These are phyloP conservation scores for Morone chrysops DNA, from an alignment of 2,113 vertebrate genomes.

Conservation along the genomic window DNA sequence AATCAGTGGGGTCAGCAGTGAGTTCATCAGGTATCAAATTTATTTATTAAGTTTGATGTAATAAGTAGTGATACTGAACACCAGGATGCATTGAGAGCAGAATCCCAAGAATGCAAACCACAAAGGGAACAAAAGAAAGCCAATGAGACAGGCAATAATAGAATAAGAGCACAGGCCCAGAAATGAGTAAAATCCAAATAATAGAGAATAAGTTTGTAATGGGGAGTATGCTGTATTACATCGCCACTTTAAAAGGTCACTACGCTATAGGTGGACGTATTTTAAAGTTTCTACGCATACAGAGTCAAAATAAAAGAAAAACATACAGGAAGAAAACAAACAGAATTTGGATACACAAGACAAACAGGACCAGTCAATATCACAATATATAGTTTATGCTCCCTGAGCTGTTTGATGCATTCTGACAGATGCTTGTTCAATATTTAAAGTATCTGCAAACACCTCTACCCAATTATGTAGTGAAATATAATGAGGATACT, in stretches of 20 bases:
- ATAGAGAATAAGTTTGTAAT: neutral
- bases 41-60: too few species aligned
- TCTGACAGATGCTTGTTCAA: neutral
- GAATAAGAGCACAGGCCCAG: neutral
- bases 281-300: too few species aligned
- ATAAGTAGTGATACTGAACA: neutral
- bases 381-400: neutral
- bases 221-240: neutral
- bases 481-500: too few species aligned
- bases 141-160: too few species aligned
- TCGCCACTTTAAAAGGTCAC: neutral
- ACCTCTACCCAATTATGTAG: too few species aligned
- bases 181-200: neutral
- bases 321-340: neutral
- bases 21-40: neutral
- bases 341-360: neutral
- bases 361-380: neutral
- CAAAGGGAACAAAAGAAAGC: too few species aligned
- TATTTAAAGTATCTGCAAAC: neutral
- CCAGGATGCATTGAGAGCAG: too few species aligned
- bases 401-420: neutral
- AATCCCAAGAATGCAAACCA: too few species aligned
- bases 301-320: too few species aligned
- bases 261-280: too few species aligned
- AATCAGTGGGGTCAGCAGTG: neutral